Percentiles rank a stretch among this genome's conserved stretches.
These are phyloP conservation scores for Pangasianodon hypophthalmus DNA, from an alignment of 2,113 vertebrate species.

Conservation along the genomic window DNA sequence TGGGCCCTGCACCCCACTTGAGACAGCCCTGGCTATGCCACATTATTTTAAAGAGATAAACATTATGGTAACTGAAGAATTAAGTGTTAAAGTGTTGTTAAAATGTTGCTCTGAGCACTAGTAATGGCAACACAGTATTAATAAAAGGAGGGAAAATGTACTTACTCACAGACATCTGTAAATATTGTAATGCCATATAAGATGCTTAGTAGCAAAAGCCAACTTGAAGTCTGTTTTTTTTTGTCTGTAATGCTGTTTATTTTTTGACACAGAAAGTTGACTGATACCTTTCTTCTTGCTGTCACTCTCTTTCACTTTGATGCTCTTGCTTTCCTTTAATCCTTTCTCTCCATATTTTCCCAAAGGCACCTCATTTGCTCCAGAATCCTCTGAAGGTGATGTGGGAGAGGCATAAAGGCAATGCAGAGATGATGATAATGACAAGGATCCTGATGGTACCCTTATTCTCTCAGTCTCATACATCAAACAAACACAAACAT, in stretches of 20 bases:
- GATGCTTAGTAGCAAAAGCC: neutral
- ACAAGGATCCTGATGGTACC: neutral
- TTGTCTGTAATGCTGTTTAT: neutral
- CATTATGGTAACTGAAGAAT: neutral
- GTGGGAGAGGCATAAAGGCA: conserved; percentile 4
- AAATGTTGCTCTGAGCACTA: neutral
- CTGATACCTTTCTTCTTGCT: neutral
- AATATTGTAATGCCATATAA: neutral
- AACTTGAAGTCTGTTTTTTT: neutral
- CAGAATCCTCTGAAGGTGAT: conserved; percentile 7
- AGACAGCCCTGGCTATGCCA: neutral
- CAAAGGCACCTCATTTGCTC: neutral
- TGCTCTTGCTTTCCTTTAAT: neutral
- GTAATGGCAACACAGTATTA: neutral
- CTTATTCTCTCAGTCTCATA: neutral
- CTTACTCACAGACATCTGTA: neutral
- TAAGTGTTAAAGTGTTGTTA: neutral
- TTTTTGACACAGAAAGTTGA: neutral
- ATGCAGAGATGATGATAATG: conserved; percentile 3
- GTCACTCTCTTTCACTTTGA: neutral
- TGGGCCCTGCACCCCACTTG: neutral
- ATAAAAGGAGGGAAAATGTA: neutral
- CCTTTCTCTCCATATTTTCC: conserved; percentile 8
- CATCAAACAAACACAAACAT: neutral
- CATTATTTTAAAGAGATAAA: neutral